Conservation (phyloP, 2,797 vertebrate genomes). For the Hemibagrus guttatus region DNA sequence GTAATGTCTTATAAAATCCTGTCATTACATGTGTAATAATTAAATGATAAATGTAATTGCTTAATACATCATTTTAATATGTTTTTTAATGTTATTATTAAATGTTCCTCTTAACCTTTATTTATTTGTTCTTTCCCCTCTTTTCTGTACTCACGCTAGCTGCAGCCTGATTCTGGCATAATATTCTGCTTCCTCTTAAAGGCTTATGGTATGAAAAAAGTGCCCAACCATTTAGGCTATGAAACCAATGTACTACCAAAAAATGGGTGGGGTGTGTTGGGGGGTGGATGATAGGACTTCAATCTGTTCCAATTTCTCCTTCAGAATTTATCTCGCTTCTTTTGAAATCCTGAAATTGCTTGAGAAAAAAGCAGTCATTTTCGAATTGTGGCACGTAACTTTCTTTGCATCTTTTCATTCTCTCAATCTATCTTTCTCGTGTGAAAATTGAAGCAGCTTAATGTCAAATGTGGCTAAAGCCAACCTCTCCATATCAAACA, state of each 20-base stretch:
- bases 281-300: slow-evolving; percentile 76
- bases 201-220: slow-evolving; percentile 53
- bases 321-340: slow-evolving; percentile 95
- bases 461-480: slow-evolving; percentile 99
- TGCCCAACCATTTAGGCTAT: slow-evolving; percentile 65
- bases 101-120: not conserved
- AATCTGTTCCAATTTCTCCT: slow-evolving; percentile 78
- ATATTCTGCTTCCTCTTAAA: slow-evolving; percentile 59
- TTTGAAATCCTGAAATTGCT: slow-evolving; percentile 97
- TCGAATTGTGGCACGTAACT: slow-evolving; percentile 87
- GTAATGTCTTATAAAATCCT: not conserved
- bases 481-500: slow-evolving; percentile 99
- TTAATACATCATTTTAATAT: not conserved
- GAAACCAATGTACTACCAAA: slow-evolving; percentile 78
- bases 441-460: slow-evolving; percentile 99
- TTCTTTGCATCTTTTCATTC: slow-evolving; percentile 67
- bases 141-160: slow-evolving; percentile 59
- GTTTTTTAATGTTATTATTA: not conserved
- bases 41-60: not conserved
- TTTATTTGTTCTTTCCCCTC: not conserved
- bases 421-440: slow-evolving; percentile 61
- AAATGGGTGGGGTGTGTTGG: slow-evolving; percentile 56
- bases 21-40: not conserved
- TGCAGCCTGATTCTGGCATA: slow-evolving; percentile 68
- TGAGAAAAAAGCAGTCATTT: slow-evolving; percentile 74